phyloP scores from a whole-genome alignment of 2,888 invertebrate genomes.

The Stomorhina lunata region DNA sequence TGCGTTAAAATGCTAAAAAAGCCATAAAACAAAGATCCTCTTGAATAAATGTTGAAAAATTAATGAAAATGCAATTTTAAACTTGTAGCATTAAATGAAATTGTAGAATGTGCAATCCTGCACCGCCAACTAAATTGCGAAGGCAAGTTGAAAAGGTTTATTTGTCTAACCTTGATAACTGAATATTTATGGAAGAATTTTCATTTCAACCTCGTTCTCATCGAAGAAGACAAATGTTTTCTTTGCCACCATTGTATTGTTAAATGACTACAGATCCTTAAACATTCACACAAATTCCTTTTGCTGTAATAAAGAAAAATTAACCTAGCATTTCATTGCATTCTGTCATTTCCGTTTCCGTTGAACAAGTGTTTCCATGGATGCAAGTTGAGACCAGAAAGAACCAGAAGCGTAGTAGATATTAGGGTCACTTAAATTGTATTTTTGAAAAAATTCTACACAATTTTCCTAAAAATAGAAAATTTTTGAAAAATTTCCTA shows the following conservation, averaged over 20 bases:
- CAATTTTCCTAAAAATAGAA: too few species aligned
- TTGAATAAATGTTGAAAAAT: constrained; percentile 54
- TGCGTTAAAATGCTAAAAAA: constrained; percentile 44
- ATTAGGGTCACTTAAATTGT: too few species aligned
- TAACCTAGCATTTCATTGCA: constrained; percentile 60
- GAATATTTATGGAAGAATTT: not conserved
- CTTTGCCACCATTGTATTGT: constrained; percentile 54
- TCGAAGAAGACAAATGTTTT: constrained; percentile 37
- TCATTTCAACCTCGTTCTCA: not conserved
- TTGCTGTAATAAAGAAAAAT: constrained; percentile 55
- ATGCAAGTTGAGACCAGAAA: constrained; percentile 15
- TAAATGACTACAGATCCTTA: constrained; percentile 59
- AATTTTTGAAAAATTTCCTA: too few species aligned
- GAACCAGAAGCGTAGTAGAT: too few species aligned
- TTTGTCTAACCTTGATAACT: not conserved
- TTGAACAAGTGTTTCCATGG: constrained; percentile 38
- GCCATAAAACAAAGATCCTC: constrained; percentile 47
- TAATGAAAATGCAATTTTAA: constrained; percentile 55
- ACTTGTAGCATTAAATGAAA: constrained; percentile 33
- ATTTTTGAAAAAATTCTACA: too few species aligned
- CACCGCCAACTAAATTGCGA: not conserved
- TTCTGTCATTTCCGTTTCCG: constrained; percentile 62
- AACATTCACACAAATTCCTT: constrained; percentile 18
- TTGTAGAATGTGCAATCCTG: not conserved
- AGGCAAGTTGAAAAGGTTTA: not conserved